Evolutionary conservation across 1,140 invertebrate genomes (phyloP), one percentile per base, ranked within the genome.

Genomic region (Lasaia peninsularis): DNA sequence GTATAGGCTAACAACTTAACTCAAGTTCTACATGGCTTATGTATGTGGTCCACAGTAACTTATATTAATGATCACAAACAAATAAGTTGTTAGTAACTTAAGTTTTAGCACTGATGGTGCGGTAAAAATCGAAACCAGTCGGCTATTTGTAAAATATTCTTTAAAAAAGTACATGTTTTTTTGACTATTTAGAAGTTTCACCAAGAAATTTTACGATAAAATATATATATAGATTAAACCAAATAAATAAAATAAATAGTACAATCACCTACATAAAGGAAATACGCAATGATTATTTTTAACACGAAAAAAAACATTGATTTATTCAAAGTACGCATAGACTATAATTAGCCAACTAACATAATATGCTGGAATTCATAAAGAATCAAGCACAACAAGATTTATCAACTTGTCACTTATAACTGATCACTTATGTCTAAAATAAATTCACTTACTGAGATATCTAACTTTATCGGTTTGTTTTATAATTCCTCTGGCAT

Each of bases 261-360:
- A 86, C 83, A 86, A 80, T 73, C 83, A 81, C 69, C 75, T 71
- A 76, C 55, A 75, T 61, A 82, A 79, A 79, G 84, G 63, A 80
- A 71, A 85, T 80, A 84, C 73, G 71, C 73, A 79, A 79, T 80
- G 73, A 72, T 74, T 64, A 75, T 70, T 63, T 73, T 77, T 81
- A 83, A 84, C 73, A 78, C 75, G 75, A 65, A 75, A 73, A 75
- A 75, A 73, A 75, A 78, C 78, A 71, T 76, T 77, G 70, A 71
- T 85, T 87, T 85, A 81, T 85, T 87, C 63, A 72, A 78, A 77
- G 58, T 78, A 80, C 63, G 71, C 65, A 77, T 80, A 81, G 71
- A 79, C 76, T 85, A 84, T 65, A 73, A 78, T 81, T 75, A 86
- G 71, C 61, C 72, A 82, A 79, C 78, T 86, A 80, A 71, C 68